Evolutionary conservation across 2,797 vertebrate species (phyloP).

Genomic region (Neosalanx taihuensis): DNA sequence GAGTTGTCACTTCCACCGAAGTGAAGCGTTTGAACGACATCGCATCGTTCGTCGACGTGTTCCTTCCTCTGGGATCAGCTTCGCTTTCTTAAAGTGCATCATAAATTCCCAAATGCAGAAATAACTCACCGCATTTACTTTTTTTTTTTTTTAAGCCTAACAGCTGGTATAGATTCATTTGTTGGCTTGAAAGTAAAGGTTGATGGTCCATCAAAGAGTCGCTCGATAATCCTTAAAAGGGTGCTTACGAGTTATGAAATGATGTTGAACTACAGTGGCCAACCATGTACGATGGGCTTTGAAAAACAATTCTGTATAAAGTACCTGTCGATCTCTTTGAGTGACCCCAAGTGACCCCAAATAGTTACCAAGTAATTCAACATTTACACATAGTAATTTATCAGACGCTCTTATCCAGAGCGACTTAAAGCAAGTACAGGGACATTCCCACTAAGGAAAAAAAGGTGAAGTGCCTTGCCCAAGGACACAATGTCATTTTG

Average conservation of each 20-base stretch:
- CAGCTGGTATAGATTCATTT: conserved; percentile 58
- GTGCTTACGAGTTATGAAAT: conserved; percentile 66
- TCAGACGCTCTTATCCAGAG: no score
- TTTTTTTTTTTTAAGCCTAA: conserved; percentile 13
- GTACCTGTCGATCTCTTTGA: conserved; percentile 45
- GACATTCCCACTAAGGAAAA: no score
- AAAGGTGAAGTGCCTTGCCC: no score
- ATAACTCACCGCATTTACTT: conserved; percentile 22
- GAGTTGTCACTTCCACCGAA: conserved; percentile 20
- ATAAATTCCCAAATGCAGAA: conserved; percentile 27
- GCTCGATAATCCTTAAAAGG: conserved; percentile 57
- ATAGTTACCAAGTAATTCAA: conserved; percentile 66
- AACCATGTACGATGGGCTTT: conserved; percentile 62
- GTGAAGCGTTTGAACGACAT: background rate
- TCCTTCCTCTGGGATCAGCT: background rate
- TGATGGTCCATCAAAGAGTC: conserved; percentile 46
- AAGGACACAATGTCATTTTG: no score
- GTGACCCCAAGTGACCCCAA: conserved; percentile 53
- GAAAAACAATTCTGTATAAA: conserved; percentile 60
- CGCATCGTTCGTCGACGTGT: conserved; percentile 16
- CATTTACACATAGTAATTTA: no score
- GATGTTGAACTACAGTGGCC: conserved; percentile 62
- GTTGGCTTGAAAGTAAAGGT: conserved; percentile 44
- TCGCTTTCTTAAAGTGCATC: conserved; percentile 22
- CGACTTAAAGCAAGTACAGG: no score